Percentiles rank a stretch among this genome's conserved stretches.
Conservation (phyloP, 2,888 invertebrate genomes). For the Cephus pulcher region DNA sequence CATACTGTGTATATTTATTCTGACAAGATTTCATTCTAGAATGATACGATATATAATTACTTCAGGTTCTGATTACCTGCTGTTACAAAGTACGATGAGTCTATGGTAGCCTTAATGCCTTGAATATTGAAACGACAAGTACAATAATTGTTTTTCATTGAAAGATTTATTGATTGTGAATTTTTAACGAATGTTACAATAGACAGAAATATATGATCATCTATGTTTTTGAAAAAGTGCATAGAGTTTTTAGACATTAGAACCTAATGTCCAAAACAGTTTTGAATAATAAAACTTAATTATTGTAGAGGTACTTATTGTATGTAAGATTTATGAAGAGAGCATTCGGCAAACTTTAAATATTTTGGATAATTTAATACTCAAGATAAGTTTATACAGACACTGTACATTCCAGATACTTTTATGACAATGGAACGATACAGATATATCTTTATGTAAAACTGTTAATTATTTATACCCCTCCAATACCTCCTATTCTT, state of each 20-base stretch:
- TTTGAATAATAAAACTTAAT: background rate
- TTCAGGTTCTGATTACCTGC: background rate
- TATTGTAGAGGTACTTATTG: background rate
- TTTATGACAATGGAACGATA: conserved; percentile 1
- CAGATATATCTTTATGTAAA: conserved; percentile 5
- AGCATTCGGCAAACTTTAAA: conserved; percentile 11
- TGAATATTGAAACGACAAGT: background rate
- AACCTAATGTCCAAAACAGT: background rate
- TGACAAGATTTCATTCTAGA: conserved; percentile 17
- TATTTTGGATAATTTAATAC: conserved; percentile 29
- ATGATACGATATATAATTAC: background rate
- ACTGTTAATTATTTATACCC: background rate
- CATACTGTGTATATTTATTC: conserved; percentile 25
- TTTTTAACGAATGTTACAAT: background rate
- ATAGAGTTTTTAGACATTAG: background rate
- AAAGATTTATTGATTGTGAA: background rate
- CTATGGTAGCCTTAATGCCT: background rate
- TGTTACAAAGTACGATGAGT: background rate
- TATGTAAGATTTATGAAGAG: background rate
- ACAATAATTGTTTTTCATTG: background rate
- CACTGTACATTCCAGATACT: background rate
- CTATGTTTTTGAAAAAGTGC: background rate
- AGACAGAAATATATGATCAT: background rate
- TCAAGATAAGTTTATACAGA: conserved; percentile 34
- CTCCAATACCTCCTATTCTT: background rate